A percentile compares a stretch with the other conserved stretches of the same genome.
Conservation (phyloP, 1,140 invertebrate species). For the Wasmannia auropunctata region DNA sequence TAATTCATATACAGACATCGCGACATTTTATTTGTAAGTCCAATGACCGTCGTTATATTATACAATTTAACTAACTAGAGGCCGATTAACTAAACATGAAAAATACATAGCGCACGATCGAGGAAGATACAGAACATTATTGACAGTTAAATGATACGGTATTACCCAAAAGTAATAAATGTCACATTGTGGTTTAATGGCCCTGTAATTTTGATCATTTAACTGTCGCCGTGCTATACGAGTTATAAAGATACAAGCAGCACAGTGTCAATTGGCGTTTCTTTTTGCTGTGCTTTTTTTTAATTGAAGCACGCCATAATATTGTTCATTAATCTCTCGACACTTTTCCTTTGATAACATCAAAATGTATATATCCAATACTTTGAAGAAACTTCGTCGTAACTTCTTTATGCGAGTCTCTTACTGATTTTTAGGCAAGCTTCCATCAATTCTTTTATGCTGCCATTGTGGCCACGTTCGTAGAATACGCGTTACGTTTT, state of each 20-base stretch:
- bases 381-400: neutral
- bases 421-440: neutral
- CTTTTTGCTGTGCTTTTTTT: neutral
- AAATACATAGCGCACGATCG: neutral
- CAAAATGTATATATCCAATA: neutral
- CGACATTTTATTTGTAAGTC: neutral
- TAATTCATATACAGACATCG: neutral
- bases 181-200: constrained; percentile 69
- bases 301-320: neutral
- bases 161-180: constrained; percentile 70
- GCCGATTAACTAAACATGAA: neutral
- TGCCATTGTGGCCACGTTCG: neutral
- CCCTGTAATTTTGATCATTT: constrained; percentile 69
- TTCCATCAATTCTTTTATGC: neutral
- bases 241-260: constrained; percentile 53
- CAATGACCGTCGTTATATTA: neutral
- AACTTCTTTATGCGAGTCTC: neutral
- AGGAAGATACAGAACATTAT: constrained; percentile 65
- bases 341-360: neutral
- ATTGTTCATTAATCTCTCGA: neutral
- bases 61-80: neutral
- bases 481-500: neutral
- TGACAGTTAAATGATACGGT: constrained; percentile 71
- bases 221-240: constrained; percentile 41
- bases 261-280: constrained; percentile 27